phyloP scores from a whole-genome alignment of 1,140 invertebrate species.

The Drosophila ambigua region DNA sequence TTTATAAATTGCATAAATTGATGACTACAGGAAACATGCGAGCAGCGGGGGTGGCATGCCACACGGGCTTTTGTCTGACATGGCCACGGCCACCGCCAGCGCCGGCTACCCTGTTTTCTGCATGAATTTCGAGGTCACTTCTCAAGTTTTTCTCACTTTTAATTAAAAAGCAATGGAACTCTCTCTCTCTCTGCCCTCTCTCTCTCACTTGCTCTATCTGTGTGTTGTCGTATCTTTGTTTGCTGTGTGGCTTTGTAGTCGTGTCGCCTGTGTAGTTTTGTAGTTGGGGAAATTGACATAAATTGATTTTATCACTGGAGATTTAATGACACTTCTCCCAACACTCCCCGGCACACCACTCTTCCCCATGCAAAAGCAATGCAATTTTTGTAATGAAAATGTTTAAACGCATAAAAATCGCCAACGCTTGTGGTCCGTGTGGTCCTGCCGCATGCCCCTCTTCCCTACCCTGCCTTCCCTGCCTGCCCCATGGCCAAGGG shows the following conservation, averaged over 20 bases:
- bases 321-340: constrained; percentile 63
- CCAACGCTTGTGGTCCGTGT: constrained; percentile 35
- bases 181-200: constrained; percentile 12
- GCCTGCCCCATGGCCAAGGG: constrained; percentile 47
- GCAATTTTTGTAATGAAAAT: constrained; percentile 83
- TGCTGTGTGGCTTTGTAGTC: constrained; percentile 17
- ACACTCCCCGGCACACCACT: background rate
- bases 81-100: constrained; percentile 1
- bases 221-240: constrained; percentile 29
- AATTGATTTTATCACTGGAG: constrained; percentile 81
- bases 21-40: constrained; percentile 50
- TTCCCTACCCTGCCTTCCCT: no score
- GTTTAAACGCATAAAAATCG: constrained; percentile 81
- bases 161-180: constrained; percentile 76
- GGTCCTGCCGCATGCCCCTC: no score
- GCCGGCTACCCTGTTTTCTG: constrained; percentile 46
- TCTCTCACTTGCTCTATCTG: background rate
- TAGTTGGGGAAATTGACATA: constrained; percentile 76
- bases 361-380: constrained; percentile 38
- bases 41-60: constrained; percentile 33
- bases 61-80: constrained; percentile 31
- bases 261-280: constrained; percentile 18
- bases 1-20: constrained; percentile 82
- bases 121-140: constrained; percentile 45
- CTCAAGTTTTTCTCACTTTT: constrained; percentile 75